These are phyloP conservation scores for Mustelus asterias DNA, from an alignment of 2,113 vertebrate species.

Conservation along the genomic window DNA sequence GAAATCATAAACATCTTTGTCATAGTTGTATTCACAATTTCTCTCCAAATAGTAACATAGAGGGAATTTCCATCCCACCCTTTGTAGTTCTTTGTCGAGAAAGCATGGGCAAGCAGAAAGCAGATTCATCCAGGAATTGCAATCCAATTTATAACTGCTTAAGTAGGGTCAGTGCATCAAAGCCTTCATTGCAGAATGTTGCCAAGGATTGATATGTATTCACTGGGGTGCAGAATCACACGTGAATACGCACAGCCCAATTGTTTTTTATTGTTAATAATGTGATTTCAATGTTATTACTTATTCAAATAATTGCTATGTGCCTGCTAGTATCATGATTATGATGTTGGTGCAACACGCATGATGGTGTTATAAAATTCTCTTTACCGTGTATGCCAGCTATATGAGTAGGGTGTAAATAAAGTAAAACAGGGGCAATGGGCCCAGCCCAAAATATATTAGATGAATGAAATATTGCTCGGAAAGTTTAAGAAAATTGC, in stretches of 20 bases:
- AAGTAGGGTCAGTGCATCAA: background rate
- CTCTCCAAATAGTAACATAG: background rate
- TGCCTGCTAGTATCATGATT: background rate
- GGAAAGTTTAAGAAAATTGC: background rate
- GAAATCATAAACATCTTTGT: background rate
- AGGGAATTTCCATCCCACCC: background rate
- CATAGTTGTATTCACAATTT: background rate
- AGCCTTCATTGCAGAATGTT: background rate
- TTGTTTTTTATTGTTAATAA: background rate
- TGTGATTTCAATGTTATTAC: background rate
- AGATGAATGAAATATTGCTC: background rate
- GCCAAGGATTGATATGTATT: background rate
- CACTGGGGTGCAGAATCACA: background rate
- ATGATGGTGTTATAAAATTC: background rate
- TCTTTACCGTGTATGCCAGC: background rate
- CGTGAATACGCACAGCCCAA: background rate
- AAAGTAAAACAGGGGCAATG: background rate
- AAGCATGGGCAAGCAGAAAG: background rate
- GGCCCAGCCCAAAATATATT: slow-evolving; percentile 9
- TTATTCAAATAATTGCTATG: background rate
- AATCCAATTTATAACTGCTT: background rate
- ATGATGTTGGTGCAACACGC: background rate
- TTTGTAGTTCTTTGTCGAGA: background rate
- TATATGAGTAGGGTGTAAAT: slow-evolving; percentile 1
- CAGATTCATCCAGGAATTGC: background rate